phyloP scores from a whole-genome alignment of 2,888 invertebrate genomes.

The Marronus borbonicus region DNA sequence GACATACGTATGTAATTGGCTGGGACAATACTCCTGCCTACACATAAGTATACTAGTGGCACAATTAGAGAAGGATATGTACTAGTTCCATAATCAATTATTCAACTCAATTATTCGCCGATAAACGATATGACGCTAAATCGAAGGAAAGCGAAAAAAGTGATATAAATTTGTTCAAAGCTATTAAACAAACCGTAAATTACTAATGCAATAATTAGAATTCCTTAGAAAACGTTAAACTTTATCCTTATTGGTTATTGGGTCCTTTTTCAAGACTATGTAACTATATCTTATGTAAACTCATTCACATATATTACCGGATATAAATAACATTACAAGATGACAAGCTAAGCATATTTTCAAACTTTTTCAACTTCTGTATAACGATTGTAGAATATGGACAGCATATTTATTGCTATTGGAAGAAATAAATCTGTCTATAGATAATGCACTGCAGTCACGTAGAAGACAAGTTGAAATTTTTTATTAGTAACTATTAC shows the following conservation, averaged over 20 bases:
- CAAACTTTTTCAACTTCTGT: not conserved
- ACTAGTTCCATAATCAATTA: constrained; percentile 33
- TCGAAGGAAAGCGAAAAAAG: constrained; percentile 26
- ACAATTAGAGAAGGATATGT: constrained; percentile 33
- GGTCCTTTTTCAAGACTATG: not conserved
- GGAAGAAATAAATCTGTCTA: too few relatives aligned
- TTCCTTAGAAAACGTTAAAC: not conserved
- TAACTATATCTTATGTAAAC: constrained; percentile 1
- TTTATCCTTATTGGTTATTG: not conserved
- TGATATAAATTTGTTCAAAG: constrained; percentile 15
- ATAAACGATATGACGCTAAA: constrained; percentile 3
- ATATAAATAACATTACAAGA: constrained; percentile 1
- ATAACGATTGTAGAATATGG: not conserved
- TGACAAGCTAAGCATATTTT: not conserved
- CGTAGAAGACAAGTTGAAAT: too few relatives aligned
- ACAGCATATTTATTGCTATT: not conserved
- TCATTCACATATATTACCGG: not conserved
- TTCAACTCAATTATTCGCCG: not conserved
- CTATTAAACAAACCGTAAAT: constrained; percentile 21
- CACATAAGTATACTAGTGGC: not conserved
- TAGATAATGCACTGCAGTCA: too few relatives aligned
- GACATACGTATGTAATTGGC: not conserved
- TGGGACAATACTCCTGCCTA: not conserved
- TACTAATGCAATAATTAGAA: constrained; percentile 7
- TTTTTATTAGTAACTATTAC: too few relatives aligned